Conservation (phyloP, 2,797 vertebrate genomes). For the Notolabrus celidotus region DNA sequence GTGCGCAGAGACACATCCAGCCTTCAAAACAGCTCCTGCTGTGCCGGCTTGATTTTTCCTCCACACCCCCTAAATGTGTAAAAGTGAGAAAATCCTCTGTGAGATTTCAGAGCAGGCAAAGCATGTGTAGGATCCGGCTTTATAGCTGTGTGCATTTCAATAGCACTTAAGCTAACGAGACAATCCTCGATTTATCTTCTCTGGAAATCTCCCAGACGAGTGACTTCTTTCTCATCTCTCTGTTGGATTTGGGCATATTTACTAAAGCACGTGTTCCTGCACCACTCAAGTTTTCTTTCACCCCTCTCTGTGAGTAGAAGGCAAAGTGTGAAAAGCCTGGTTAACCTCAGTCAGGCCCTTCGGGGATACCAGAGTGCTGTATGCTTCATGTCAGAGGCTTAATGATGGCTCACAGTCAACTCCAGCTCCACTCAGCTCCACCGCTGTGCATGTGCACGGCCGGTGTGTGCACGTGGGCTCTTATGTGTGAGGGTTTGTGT, state of each 20-base stretch:
- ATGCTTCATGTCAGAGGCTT: constrained; percentile 75
- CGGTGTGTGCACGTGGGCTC: constrained; percentile 30
- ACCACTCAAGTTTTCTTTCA: constrained; percentile 44
- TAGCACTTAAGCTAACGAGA: constrained; percentile 38
- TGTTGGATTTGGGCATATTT: constrained; percentile 35
- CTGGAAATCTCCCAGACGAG: constrained; percentile 13
- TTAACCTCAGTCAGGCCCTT: constrained; percentile 77
- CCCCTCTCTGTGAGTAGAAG: constrained; percentile 49
- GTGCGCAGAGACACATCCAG: constrained; percentile 39
- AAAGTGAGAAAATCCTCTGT: constrained; percentile 27
- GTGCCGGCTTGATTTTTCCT: constrained; percentile 52
- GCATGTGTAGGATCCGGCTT: constrained; percentile 7
- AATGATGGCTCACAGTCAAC: constrained; percentile 78
- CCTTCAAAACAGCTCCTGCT: constrained; percentile 43
- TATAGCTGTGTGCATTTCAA: constrained; percentile 27
- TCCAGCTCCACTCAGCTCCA: constrained; percentile 45
- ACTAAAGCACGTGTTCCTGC: constrained; percentile 38
- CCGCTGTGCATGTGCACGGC: constrained; percentile 24
- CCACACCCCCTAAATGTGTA: constrained; percentile 26
- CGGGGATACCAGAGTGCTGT: constrained; percentile 65
- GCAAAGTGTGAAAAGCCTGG: constrained; percentile 74
- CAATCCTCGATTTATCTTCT: constrained; percentile 9
- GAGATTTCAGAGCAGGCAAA: constrained; percentile 39
- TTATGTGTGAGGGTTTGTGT: constrained; percentile 12
- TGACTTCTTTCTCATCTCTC: neutral